Evolutionary conservation across 2,888 invertebrate species (phyloP), one percentile per base, ranked within the genome.

Genomic region (Leuctra nigra): DNA sequence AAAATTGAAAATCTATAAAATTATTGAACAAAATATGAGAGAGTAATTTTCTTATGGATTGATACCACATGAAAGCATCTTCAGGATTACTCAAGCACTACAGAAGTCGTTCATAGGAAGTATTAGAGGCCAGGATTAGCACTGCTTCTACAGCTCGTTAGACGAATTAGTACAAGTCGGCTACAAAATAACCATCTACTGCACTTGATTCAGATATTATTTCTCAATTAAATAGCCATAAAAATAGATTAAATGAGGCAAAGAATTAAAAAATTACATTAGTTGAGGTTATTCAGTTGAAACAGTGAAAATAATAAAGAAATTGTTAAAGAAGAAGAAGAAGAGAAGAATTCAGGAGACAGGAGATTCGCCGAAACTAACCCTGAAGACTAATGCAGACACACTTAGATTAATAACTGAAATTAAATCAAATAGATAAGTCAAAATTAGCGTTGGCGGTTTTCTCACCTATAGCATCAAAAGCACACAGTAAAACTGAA

Each of bases 1-100:
- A 67, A 65, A 67, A 68, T 66, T 66, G 66, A 65, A 35, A 61
- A 62, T 67, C 68, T 70, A 70, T 71, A 70, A 72, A 58, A 58
- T 53, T 58, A 16, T n/a, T n/a, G n/a, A 48, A 14, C 44, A 44
- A 44, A 44, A 18, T 20, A 41, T 29, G 41, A 20, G 50, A 33
- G 35, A 50, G 35, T 22, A 33, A 35, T 33, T 50, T 50, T 50
- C 33, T 33, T 4, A 50, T 50, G 50, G 50, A 50, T 50, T 50
- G 50, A 50, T 50, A 35, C 50, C 50, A 50, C 50, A 50, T 50
- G 33, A 18, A 33, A 50, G 33, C 16, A 23, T 33, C 33, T n/a
- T 44, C 20, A n/a, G n/a, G n/a, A n/a, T n/a, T n/a, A n/a, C n/a
- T n/a, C n/a, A 39, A 39, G 39, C 39, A 39, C 39, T 39, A 39